These are phyloP conservation scores for Paramisgurnus dabryanus DNA, from an alignment of 2,113 vertebrate genomes.

Conservation along the genomic window DNA sequence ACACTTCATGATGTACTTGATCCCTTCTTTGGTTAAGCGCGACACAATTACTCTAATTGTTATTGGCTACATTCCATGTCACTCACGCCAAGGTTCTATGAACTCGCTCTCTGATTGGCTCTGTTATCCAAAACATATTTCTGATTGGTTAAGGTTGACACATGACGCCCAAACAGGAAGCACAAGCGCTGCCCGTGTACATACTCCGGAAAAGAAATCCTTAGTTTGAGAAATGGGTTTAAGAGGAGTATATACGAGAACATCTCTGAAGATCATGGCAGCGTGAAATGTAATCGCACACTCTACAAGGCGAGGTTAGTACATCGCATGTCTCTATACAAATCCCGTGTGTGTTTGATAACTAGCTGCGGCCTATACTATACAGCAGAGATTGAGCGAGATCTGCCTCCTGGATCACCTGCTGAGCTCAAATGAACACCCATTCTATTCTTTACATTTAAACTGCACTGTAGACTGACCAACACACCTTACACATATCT, in stretches of 20 bases:
- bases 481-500: not conserved
- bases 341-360: not conserved
- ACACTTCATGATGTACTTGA: not conserved
- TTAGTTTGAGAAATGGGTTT: slow-evolving; percentile 36
- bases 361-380: slow-evolving; percentile 13
- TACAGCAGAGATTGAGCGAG: slow-evolving; percentile 26
- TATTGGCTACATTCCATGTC: slow-evolving; percentile 26
- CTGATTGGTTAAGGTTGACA: slow-evolving; percentile 28
- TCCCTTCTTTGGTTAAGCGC: not conserved
- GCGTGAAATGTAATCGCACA: slow-evolving; percentile 21
- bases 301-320: slow-evolving; percentile 25
- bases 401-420: slow-evolving; percentile 30
- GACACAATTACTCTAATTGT: not conserved
- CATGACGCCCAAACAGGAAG: slow-evolving; percentile 43
- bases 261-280: slow-evolving; percentile 17
- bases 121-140: not conserved
- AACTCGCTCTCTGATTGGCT: slow-evolving; percentile 11
- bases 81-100: not conserved
- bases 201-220: slow-evolving; percentile 43
- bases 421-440: slow-evolving; percentile 6
- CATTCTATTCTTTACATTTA: not conserved
- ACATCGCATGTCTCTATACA: not conserved
- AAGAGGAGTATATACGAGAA: not conserved
- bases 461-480: not conserved
- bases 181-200: slow-evolving; percentile 27